phyloP scores from a whole-genome alignment of 2,113 vertebrate species.

The Chaetodon trifascialis region DNA sequence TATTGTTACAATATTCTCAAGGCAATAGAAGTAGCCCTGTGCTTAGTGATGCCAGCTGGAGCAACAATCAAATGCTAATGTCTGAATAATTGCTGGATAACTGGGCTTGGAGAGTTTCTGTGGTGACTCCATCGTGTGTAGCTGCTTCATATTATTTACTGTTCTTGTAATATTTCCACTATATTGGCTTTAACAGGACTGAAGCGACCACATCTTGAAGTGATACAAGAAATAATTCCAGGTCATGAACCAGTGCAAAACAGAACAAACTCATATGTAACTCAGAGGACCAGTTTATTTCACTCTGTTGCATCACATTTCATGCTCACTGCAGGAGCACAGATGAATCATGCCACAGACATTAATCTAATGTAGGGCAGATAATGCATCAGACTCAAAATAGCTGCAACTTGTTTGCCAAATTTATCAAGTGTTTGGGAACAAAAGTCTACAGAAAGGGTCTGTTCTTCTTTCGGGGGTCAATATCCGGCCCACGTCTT shows the following conservation, averaged over 20 bases:
- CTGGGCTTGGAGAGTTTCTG: not conserved
- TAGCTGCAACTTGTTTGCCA: constrained; percentile 56
- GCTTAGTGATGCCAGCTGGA: not conserved
- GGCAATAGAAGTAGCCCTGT: not conserved
- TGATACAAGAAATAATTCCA: constrained; percentile 20
- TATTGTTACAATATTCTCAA: not conserved
- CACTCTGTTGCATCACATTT: constrained; percentile 69
- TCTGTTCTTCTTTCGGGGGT: constrained; percentile 66
- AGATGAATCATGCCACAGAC: constrained; percentile 68
- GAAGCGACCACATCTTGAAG: not conserved
- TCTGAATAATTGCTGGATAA: not conserved
- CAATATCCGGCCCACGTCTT: constrained; percentile 79
- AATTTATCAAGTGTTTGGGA: constrained; percentile 53
- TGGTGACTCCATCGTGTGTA: not conserved
- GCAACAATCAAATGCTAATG: not conserved
- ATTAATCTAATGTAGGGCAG: constrained; percentile 45
- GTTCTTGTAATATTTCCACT: not conserved
- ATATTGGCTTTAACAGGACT: not conserved
- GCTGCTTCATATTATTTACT: not conserved
- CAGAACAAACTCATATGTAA: constrained; percentile 34
- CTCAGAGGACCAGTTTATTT: constrained; percentile 70
- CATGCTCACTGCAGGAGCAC: constrained; percentile 50
- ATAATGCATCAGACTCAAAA: constrained; percentile 64
- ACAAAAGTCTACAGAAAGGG: constrained; percentile 62
- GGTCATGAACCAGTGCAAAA: constrained; percentile 22